Conservation (phyloP, 2,888 invertebrate genomes). For the Ichneumoninae sp. region DNA sequence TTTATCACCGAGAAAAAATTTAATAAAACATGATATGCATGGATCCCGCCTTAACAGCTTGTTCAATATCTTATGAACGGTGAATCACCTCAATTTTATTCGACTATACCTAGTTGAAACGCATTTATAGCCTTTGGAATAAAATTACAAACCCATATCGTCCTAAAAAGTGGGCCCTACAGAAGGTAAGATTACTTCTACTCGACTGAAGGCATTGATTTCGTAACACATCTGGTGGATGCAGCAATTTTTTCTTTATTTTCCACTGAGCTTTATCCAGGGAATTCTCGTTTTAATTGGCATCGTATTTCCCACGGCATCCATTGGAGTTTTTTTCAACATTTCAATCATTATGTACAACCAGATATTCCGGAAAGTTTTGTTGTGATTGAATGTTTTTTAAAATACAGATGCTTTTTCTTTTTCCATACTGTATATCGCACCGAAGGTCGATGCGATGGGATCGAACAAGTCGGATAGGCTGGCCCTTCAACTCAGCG, state of each 20-base stretch:
- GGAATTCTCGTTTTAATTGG: background rate
- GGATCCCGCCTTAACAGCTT: too few relatives aligned
- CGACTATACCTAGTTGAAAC: too few relatives aligned
- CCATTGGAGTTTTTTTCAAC: background rate
- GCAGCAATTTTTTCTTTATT: background rate
- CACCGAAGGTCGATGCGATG: background rate
- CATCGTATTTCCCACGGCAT: background rate
- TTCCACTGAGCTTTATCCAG: background rate
- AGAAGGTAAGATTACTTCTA: background rate
- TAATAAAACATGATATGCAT: too few relatives aligned
- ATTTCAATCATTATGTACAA: background rate
- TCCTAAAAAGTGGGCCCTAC: too few relatives aligned
- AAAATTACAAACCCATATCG: too few relatives aligned
- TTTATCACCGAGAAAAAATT: too few relatives aligned
- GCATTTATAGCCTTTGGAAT: too few relatives aligned
- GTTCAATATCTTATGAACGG: too few relatives aligned
- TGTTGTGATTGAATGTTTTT: background rate
- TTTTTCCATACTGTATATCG: background rate
- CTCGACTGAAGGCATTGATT: background rate
- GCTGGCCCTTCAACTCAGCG: conserved; percentile 5
- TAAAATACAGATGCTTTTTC: background rate
- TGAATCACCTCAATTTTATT: too few relatives aligned
- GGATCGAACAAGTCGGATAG: background rate
- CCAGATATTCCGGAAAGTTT: background rate
- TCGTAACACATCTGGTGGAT: background rate